phyloP scores from a whole-genome alignment of 37 sponge, comb jelly and placozoan genomes.

The Halichondria panicea region DNA sequence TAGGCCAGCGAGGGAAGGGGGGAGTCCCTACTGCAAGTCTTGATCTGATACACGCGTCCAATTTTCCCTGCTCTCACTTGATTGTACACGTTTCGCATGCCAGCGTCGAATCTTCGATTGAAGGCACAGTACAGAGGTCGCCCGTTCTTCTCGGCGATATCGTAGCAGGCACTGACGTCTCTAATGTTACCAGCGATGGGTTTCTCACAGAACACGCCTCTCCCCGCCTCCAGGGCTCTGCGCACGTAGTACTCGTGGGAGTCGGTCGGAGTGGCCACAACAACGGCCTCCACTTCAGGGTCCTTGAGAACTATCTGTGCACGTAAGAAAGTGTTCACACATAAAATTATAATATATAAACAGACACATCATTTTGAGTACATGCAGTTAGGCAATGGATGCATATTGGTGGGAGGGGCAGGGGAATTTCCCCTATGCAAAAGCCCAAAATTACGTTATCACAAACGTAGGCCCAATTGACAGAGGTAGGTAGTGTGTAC shows the following conservation, averaged over 20 bases:
- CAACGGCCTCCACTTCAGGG: slow-evolving; percentile 43
- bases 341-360: too few relatives aligned
- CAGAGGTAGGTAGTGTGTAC: too few relatives aligned
- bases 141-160: slow-evolving; percentile 34
- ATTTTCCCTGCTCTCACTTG: slow-evolving; percentile 59
- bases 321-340: too few relatives aligned
- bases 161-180: slow-evolving; percentile 43
- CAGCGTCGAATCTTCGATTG: slow-evolving; percentile 81
- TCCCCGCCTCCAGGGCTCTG: slow-evolving; percentile 46
- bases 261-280: slow-evolving; percentile 74
- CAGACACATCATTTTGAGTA: too few relatives aligned
- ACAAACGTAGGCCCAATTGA: too few relatives aligned
- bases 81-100: slow-evolving; percentile 23
- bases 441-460: too few relatives aligned
- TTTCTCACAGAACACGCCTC: slow-evolving; percentile 89
- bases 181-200: slow-evolving; percentile 56
- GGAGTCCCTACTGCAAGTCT: slow-evolving; percentile 65
- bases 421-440: too few relatives aligned
- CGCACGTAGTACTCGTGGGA: slow-evolving; percentile 63
- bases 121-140: slow-evolving; percentile 80
- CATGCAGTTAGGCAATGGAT: too few relatives aligned
- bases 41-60: slow-evolving; percentile 70
- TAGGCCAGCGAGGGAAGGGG: slow-evolving; percentile 75
- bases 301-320: slow-evolving; percentile 59
- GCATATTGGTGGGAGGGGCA: too few relatives aligned